A percentile compares a stretch with the other conserved stretches of the same genome.
Conservation (phyloP, 2,113 vertebrate species). For the Regulus satrapa region DNA sequence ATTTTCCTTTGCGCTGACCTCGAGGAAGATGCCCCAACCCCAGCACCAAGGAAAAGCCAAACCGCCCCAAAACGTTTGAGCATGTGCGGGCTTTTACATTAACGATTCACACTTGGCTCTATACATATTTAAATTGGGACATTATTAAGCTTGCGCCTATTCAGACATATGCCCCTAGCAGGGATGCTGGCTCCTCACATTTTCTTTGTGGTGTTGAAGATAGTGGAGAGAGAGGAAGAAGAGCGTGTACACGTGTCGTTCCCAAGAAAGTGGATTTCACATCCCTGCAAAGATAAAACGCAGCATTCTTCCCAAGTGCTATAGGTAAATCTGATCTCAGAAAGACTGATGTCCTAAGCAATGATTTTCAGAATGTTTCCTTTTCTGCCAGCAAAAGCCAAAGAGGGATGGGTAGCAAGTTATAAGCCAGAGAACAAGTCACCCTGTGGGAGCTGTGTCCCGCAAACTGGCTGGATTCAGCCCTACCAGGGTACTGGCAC, state of each 20-base stretch:
- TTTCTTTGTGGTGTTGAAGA: slow-evolving; percentile 1
- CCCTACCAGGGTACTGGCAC: background rate
- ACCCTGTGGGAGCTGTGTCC: background rate
- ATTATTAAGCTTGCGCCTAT: slow-evolving; percentile 3
- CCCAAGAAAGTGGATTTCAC: background rate
- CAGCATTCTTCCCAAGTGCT: background rate
- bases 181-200: background rate
- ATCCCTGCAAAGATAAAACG: background rate
- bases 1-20: background rate
- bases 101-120: background rate
- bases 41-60: background rate
- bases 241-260: background rate
- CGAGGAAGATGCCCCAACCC: background rate
- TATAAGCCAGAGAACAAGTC: background rate
- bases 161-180: slow-evolving; percentile 37
- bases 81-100: background rate
- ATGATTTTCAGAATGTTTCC: background rate
- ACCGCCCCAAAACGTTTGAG: background rate
- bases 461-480: background rate
- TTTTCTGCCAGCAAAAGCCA: background rate
- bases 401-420: background rate
- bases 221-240: background rate
- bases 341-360: background rate
- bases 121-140: slow-evolving; percentile 19
- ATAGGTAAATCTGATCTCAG: background rate